Percentiles rank a stretch among this genome's conserved stretches.
These are phyloP conservation scores for Camponotus pennsylvanicus DNA, from an alignment of 1,140 invertebrate genomes.

Conservation along the genomic window DNA sequence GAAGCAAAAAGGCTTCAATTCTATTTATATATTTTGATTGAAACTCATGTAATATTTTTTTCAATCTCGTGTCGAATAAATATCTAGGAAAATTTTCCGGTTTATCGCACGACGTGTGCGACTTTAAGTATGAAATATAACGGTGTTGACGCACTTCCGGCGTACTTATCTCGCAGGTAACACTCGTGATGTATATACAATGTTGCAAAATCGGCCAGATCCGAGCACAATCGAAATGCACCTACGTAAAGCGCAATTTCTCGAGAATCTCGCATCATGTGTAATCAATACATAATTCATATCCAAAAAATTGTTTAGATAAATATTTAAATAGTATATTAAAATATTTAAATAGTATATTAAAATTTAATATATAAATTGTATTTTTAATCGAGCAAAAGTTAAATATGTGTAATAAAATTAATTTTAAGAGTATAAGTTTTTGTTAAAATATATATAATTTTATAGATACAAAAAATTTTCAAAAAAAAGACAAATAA, in stretches of 20 bases:
- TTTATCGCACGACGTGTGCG: neutral
- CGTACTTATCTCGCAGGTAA: conserved; percentile 61
- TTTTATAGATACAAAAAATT: neutral
- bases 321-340: no score
- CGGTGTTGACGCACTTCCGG: conserved; percentile 59
- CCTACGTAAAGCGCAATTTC: neutral
- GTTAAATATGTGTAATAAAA: neutral
- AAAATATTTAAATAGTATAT: neutral
- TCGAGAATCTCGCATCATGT: conserved; percentile 2
- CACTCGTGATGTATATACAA: conserved; percentile 9
- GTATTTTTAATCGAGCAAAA: neutral
- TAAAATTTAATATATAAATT: neutral
- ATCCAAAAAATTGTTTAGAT: neutral
- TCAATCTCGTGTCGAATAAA: neutral
- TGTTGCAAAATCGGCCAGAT: neutral
- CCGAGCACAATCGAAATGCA: neutral
- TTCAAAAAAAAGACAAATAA: neutral
- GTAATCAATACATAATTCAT: neutral
- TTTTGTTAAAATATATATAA: neutral
- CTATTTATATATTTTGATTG: no score
- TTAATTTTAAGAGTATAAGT: neutral
- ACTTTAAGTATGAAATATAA: conserved; percentile 33
- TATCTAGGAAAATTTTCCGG: conserved; percentile 14
- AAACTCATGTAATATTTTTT: neutral
- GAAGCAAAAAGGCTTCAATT: no score